phyloP scores from a whole-genome alignment of 2,113 vertebrate genomes.

The Garra rufa region DNA sequence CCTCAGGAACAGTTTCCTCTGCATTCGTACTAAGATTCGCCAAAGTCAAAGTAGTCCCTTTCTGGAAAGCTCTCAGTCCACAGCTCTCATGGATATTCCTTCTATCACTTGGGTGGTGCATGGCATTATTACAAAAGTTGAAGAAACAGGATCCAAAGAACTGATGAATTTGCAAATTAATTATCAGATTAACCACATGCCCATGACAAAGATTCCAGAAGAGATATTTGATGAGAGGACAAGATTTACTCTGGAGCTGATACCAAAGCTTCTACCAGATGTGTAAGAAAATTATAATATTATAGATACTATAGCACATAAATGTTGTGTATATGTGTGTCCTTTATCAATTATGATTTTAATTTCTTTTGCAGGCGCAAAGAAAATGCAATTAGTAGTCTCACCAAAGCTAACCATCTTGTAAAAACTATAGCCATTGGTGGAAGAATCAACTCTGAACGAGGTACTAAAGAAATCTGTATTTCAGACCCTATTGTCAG shows the following conservation, averaged over 20 bases:
- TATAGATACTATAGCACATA: background rate
- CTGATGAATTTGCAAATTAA: slow-evolving; percentile 45
- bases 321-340: background rate
- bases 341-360: background rate
- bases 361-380: slow-evolving; percentile 75
- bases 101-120: slow-evolving; percentile 83
- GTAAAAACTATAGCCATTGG: slow-evolving; percentile 74
- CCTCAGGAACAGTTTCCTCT: slow-evolving; percentile 76
- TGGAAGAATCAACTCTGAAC: background rate
- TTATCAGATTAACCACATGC: slow-evolving; percentile 73
- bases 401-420: slow-evolving; percentile 64
- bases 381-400: slow-evolving; percentile 71
- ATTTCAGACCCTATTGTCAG: background rate
- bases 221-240: slow-evolving; percentile 59
- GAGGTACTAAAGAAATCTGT: slow-evolving; percentile 41
- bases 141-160: background rate
- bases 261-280: slow-evolving; percentile 83
- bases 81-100: slow-evolving; percentile 62
- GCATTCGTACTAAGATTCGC: slow-evolving; percentile 74
- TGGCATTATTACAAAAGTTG: slow-evolving; percentile 57
- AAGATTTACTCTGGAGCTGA: slow-evolving; percentile 77
- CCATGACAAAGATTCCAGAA: slow-evolving; percentile 73
- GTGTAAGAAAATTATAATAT: slow-evolving; percentile 71
- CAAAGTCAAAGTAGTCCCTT: slow-evolving; percentile 2
- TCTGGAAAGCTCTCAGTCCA: slow-evolving; percentile 43